phyloP scores from a whole-genome alignment of 2,797 vertebrate genomes.

The Periophthalmus magnuspinnatus region DNA sequence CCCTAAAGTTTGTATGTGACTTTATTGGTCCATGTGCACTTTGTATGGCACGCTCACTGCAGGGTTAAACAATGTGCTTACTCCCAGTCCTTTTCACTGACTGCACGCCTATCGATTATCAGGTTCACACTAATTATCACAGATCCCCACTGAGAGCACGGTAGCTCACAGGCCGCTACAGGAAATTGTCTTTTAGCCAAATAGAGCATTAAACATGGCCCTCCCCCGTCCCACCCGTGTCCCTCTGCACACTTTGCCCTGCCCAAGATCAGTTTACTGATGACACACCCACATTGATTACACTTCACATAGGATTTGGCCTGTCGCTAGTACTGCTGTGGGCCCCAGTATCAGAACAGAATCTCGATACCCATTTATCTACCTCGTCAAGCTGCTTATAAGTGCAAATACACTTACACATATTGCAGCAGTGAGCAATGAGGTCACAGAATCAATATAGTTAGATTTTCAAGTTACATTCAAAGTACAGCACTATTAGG shows the following conservation, averaged over 20 bases:
- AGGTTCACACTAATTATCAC: conserved; percentile 51
- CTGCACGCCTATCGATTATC: conserved; percentile 41
- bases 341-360: conserved; percentile 26
- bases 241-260: neutral
- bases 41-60: conserved; percentile 9
- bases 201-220: conserved; percentile 41
- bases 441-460: too few relatives aligned
- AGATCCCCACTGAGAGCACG: conserved; percentile 21
- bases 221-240: conserved; percentile 1
- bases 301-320: conserved; percentile 25
- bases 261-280: conserved; percentile 8
- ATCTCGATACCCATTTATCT: conserved; percentile 28
- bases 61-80: conserved; percentile 18
- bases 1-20: neutral
- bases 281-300: conserved; percentile 45
- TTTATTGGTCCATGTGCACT: neutral
- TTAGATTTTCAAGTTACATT: neutral
- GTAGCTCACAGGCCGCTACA: conserved; percentile 13
- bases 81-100: conserved; percentile 26
- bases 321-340: conserved; percentile 27
- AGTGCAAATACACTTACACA: neutral
- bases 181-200: conserved; percentile 32
- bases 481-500: neutral
- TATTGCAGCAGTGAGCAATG: neutral
- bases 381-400: conserved; percentile 15